Base-by-base conservation (phyloP, 2,888 invertebrate species). In the Steinernema scapterisci region DNA sequence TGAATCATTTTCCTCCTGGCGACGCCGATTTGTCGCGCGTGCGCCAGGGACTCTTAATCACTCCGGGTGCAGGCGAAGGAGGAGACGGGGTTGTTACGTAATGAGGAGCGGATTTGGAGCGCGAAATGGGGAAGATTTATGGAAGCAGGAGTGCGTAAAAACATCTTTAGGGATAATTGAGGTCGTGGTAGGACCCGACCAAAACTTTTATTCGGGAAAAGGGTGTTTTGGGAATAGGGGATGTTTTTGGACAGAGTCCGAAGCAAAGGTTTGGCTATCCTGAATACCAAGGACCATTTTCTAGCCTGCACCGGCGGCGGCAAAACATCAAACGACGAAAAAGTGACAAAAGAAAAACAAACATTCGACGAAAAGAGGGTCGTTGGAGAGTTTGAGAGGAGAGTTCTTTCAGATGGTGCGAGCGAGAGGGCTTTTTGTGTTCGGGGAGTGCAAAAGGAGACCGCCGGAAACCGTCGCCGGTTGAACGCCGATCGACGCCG, bases 51-150 rank as follows among this genome's bases (percentile, higher is more conserved):
- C 54, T 6, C 23, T 54, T 54, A 19, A 54, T 54, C 54, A 54
- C 54, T 54, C 25, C 3, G 21, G 6, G 21, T 21, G 54, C n/a
- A 48, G n/a, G 48, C 48, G 48, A 16, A 48, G 48, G 48, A 48
- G 48, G n/a, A n/a, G n/a, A n/a, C n/a, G n/a, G n/a, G n/a, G n/a
- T n/a, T 16, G 19, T 48, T 54, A 6, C 21, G 21, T 25, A 25
- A 23, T 19, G 21, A 25, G 13, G 25, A 11, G 23, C 11, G 13
- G 54, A 54, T 54, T 54, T 54, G 54, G 25, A 54, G 54, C 54
- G 54, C 54, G 54, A 54, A 54, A 54, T 54, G 54, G 54, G 51
- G 54, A 21, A 23, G 54, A 13, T 19, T 54, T 54, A 13, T 54
- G 54, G 54, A 54, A 13, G 25, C 21, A 54, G 25, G 21, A n/a